phyloP scores from a whole-genome alignment of 2,888 invertebrate genomes.

The Pseudococcus longispinus region DNA sequence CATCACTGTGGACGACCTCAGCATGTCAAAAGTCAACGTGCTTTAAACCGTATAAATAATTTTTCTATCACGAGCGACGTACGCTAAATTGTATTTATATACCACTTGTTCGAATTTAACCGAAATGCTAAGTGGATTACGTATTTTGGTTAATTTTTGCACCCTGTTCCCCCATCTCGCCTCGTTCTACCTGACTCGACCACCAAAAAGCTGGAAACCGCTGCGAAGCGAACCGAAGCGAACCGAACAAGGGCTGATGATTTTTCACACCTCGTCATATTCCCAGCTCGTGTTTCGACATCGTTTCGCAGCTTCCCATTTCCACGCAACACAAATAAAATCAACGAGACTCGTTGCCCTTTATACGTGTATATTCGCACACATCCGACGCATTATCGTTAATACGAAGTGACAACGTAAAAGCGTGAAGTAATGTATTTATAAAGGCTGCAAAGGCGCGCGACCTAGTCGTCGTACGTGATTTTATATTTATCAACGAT shows the following conservation, averaged over 20 bases:
- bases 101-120: not conserved
- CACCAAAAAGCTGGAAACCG: not conserved
- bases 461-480: not conserved
- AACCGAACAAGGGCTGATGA: too few relatives aligned
- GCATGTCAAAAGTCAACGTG: not conserved
- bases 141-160: not conserved
- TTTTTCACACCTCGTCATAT: not conserved
- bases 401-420: not conserved
- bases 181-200: not conserved
- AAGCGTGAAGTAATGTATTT: constrained; percentile 4
- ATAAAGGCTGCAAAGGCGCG: not conserved
- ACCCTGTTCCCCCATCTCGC: not conserved
- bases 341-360: too few relatives aligned
- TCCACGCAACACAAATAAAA: too few relatives aligned
- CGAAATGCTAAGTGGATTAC: not conserved
- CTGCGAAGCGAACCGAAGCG: not conserved
- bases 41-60: not conserved
- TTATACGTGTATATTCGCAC: not conserved
- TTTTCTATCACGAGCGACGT: not conserved
- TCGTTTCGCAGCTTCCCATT: too few relatives aligned
- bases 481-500: not conserved
- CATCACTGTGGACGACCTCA: not conserved
- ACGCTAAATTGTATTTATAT: not conserved
- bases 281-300: not conserved
- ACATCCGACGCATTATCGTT: not conserved